Conservation (phyloP, 35 echinoderm and acorn worm species). For the Acanthaster planci region DNA sequence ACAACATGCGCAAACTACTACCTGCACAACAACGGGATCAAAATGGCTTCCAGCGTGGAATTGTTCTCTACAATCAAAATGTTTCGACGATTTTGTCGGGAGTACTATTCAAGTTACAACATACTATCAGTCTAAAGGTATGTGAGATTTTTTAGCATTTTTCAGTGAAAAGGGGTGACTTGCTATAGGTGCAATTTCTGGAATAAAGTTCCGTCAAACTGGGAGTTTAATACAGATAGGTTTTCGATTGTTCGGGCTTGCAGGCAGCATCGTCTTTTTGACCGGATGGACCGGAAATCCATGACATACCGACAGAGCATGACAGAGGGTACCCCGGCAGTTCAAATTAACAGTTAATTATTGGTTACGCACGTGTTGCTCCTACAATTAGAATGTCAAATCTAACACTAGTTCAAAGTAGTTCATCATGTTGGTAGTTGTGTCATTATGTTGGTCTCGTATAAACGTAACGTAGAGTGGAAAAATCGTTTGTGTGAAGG, state of each 20-base stretch:
- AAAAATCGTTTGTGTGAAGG: no score
- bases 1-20: background rate
- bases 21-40: background rate
- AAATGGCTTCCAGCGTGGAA: slow-evolving; percentile 24
- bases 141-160: background rate
- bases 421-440: no score
- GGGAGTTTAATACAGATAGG: background rate
- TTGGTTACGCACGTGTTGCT: no score
- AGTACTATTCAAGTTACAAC: background rate
- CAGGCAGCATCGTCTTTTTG: background rate
- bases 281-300: background rate
- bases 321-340: background rate
- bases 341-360: no score
- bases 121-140: background rate
- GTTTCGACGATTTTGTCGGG: background rate
- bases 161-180: background rate
- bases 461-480: no score
- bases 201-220: background rate
- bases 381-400: no score
- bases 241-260: background rate
- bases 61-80: background rate
- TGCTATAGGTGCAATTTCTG: background rate
- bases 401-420: no score
- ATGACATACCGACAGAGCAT: background rate
- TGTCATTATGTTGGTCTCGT: no score